Evolutionary conservation across 2,888 invertebrate species (phyloP), one percentile per base, ranked within the genome.

Genomic region (Amphimallon solstitiale): DNA sequence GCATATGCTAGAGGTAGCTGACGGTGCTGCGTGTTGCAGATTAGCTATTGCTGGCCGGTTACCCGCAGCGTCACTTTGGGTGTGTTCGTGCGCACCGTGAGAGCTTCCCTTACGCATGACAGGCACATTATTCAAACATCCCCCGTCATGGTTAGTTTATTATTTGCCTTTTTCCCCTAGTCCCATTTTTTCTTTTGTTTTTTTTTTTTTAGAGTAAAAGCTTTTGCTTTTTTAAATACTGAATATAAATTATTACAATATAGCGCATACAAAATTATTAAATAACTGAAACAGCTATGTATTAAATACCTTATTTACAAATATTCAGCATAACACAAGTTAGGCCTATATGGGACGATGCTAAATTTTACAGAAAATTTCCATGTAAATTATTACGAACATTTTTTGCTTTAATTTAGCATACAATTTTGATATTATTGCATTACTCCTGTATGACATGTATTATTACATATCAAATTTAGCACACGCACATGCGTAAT

Each of bases 21-120:
- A 75, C 70, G 70, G 68, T 74, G 73, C 74, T 70, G 71, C 73
- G 74, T 77, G 76, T 83, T 83, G 72, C 83, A 85, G 85, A 84
- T 85, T 78, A 83, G 80, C 81, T 85, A 85, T 84, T 85, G 85
- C 82, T 85, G 85, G 85, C 85, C 85, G 77, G 76, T 75, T 75
- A 74, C 78, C 73, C 83, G 84, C 78, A 79, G 76, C 75, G 76
- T 75, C 77, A 78, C 74, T 72, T 76, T 80, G 75, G 79, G 79
- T 77, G 77, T 79, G 74, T 76, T 81, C 77, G 80, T 80, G 71
- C 80, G 81, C 74, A 77, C 77, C 70, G 75, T 79, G 73, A 75
- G 79, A 72, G 78, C 77, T 70, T 76, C 77, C 70, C 71, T 76
- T 75, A 77, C 79, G 79, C 79, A 81, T 80, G 81, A 82, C 79